These are phyloP conservation scores for Stomatorhinus walkeri DNA, from an alignment of 2,797 vertebrate genomes.

Conservation along the genomic window DNA sequence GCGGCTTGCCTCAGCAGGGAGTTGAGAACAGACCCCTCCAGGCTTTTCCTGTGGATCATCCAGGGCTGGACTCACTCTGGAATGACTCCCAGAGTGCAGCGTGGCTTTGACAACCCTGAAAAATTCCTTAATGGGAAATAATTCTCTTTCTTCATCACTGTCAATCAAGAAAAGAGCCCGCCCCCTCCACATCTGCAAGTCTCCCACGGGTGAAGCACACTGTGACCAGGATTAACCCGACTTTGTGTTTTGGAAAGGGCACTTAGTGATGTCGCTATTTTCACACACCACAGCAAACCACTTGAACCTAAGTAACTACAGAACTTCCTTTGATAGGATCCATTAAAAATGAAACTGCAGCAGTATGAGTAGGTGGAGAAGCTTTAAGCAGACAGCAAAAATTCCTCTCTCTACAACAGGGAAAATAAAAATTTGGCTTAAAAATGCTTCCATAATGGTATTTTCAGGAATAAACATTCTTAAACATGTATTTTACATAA, in stretches of 20 bases:
- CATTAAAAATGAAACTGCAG: background rate
- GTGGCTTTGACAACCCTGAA: background rate
- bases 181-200: background rate
- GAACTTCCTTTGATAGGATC: background rate
- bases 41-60: background rate
- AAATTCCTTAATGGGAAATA: constrained; percentile 7
- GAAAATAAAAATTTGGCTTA: background rate
- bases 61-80: background rate
- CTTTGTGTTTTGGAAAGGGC: background rate
- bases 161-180: background rate
- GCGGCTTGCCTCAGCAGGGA: background rate
- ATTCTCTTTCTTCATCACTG: background rate
- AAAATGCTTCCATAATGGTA: background rate
- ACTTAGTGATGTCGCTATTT: background rate
- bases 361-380: background rate
- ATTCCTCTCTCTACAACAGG: background rate
- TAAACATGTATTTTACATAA: background rate
- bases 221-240: background rate
- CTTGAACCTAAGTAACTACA: background rate
- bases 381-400: background rate
- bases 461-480: background rate
- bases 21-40: background rate
- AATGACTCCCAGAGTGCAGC: background rate
- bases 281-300: background rate
- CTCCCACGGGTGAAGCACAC: background rate